Conservation (phyloP, 2,113 vertebrate species). For the Numenius arquata region DNA sequence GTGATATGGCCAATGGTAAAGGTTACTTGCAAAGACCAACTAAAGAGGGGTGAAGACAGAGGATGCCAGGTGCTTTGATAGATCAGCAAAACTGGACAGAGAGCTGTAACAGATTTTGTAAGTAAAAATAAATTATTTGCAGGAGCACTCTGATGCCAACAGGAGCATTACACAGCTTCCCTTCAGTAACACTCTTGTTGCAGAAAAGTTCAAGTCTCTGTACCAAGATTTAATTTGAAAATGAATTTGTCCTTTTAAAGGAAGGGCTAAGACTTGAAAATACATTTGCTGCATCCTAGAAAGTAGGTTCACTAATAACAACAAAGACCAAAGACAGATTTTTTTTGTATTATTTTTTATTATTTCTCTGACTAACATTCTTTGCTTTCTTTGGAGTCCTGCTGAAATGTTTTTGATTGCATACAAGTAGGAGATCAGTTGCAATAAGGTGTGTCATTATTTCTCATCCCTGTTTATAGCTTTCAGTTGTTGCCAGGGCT, state of each 20-base stretch:
- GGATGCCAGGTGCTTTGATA: background rate
- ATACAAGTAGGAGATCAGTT: constrained; percentile 6
- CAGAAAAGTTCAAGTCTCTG: background rate
- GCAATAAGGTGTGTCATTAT: background rate
- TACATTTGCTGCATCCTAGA: background rate
- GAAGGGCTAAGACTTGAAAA: background rate
- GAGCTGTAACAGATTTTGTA: background rate
- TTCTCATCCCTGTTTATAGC: background rate
- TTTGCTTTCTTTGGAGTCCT: constrained; percentile 32
- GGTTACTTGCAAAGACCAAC: background rate
- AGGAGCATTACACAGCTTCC: background rate
- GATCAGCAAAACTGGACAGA: background rate
- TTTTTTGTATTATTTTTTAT: background rate
- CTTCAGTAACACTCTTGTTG: background rate
- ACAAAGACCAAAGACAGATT: background rate
- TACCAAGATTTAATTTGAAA: background rate
- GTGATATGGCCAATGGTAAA: background rate
- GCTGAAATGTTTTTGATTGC: constrained; percentile 15
- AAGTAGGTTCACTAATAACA: background rate
- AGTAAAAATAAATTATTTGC: background rate
- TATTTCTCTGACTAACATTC: constrained; percentile 29
- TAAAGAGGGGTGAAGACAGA: background rate
- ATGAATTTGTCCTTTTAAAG: background rate
- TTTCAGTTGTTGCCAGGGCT: background rate
- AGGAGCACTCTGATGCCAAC: background rate